phyloP scores from a whole-genome alignment of 2,888 invertebrate species.

The Smittia sp. region DNA sequence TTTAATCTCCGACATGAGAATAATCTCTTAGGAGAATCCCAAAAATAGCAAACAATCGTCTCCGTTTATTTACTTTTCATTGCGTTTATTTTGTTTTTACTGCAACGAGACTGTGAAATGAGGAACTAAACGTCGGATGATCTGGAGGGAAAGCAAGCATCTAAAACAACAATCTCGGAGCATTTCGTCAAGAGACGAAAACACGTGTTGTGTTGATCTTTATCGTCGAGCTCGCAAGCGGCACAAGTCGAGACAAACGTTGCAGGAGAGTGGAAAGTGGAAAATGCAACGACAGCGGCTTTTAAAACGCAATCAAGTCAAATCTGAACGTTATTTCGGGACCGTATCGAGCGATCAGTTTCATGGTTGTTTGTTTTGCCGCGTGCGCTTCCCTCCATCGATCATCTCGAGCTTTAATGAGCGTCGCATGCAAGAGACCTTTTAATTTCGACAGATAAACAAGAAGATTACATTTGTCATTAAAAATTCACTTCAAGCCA shows the following conservation, averaged over 20 bases:
- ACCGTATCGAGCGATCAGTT: slow-evolving; percentile 17
- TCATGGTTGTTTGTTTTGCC: slow-evolving; percentile 25
- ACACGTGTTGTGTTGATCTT: slow-evolving; percentile 40
- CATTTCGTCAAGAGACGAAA: not conserved
- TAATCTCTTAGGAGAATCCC: slow-evolving; percentile 24
- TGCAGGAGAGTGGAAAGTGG: not conserved
- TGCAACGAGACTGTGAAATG: slow-evolving; percentile 40
- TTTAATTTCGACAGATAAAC: slow-evolving; percentile 26
- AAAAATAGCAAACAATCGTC: slow-evolving; percentile 37
- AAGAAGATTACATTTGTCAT: slow-evolving; percentile 24
- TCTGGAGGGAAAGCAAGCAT: slow-evolving; percentile 15
- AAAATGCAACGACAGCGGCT: not conserved
- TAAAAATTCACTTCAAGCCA: not conserved
- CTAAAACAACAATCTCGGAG: slow-evolving; percentile 34
- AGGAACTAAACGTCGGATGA: slow-evolving; percentile 31
- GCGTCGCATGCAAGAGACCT: slow-evolving; percentile 20
- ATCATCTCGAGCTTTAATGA: slow-evolving; percentile 21
- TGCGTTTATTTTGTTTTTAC: slow-evolving; percentile 34
- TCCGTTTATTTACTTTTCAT: slow-evolving; percentile 29
- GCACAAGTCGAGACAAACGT: not conserved
- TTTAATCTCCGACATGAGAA: slow-evolving; percentile 19
- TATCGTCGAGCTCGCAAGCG: slow-evolving; percentile 14
- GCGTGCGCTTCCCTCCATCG: slow-evolving; percentile 6
- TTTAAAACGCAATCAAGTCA: not conserved
- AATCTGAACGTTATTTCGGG: slow-evolving; percentile 2